These are phyloP conservation scores for Natator depressus DNA, from an alignment of 2,113 vertebrate species.

Conservation along the genomic window DNA sequence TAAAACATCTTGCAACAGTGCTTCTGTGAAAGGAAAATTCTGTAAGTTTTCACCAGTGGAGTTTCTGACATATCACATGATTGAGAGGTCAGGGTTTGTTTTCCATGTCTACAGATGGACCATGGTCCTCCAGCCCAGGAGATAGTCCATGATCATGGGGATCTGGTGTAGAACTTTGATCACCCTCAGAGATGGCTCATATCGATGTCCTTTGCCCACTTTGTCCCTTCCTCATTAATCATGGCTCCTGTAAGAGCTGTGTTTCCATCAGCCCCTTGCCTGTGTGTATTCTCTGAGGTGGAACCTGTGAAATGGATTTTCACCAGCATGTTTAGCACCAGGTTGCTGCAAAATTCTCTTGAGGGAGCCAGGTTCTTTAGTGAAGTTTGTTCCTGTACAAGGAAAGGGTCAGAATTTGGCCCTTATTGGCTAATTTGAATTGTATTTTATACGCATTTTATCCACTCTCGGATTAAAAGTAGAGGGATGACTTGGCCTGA, in stretches of 20 bases:
- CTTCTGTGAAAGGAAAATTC: background rate
- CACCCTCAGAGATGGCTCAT: background rate
- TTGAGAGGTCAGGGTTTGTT: background rate
- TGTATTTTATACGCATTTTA: background rate
- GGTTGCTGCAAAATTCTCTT: background rate
- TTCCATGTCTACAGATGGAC: background rate
- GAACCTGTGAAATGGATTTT: background rate
- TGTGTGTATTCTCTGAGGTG: background rate
- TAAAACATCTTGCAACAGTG: background rate
- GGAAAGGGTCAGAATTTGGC: background rate
- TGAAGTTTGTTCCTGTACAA: background rate
- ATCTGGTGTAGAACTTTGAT: background rate
- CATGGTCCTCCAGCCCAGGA: background rate
- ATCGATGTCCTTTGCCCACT: background rate
- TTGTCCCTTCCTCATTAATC: background rate
- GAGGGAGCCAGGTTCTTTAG: accelerated
- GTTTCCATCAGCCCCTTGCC: background rate
- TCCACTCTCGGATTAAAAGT: background rate
- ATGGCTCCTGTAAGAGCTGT: background rate
- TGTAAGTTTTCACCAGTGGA: background rate
- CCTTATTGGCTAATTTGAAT: background rate
- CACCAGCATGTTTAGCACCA: background rate
- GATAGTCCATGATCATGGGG: background rate
- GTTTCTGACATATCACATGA: background rate
- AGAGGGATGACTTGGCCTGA: background rate